Evolutionary conservation across 2,888 invertebrate genomes (phyloP).

Genomic region (Philereme vetulata): DNA sequence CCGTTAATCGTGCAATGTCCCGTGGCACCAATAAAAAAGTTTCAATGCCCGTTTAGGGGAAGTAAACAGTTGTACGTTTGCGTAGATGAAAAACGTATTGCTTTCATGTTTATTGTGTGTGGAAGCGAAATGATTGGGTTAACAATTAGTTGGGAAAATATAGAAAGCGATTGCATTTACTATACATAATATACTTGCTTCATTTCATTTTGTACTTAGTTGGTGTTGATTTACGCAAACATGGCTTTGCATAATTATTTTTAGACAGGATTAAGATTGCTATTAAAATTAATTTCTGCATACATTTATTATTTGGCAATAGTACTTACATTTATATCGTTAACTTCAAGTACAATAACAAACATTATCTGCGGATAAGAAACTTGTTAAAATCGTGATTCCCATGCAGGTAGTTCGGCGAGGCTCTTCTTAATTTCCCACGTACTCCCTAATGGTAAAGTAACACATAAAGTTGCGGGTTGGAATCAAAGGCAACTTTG

Average conservation of each 20-base stretch:
- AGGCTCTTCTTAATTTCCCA: constrained; percentile 72
- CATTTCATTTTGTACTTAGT: too few relatives aligned
- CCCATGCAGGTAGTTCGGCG: constrained; percentile 68
- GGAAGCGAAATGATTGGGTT: background rate
- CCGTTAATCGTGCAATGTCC: constrained; percentile 47
- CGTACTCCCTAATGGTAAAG: constrained; percentile 72
- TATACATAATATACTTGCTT: too few relatives aligned
- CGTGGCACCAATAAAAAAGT: constrained; percentile 56
- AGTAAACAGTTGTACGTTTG: constrained; percentile 43
- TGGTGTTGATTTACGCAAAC: too few relatives aligned
- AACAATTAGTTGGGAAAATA: background rate
- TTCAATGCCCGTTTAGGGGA: constrained; percentile 46
- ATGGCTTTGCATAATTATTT: too few relatives aligned
- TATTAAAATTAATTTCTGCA: too few relatives aligned
- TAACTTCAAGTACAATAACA: constrained; percentile 14
- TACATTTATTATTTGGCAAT: background rate
- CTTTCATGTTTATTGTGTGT: background rate
- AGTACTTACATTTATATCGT: constrained; percentile 7
- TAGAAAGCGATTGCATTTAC: background rate
- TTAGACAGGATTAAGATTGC: too few relatives aligned
- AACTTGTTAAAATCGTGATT: constrained; percentile 52
- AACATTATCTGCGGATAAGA: constrained; percentile 20
- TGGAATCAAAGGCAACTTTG: constrained; percentile 64
- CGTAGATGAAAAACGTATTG: constrained; percentile 26
- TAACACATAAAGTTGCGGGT: constrained; percentile 70